Evolutionary conservation across 2,888 invertebrate species (phyloP).

Genomic region (Podabrus alpinus): DNA sequence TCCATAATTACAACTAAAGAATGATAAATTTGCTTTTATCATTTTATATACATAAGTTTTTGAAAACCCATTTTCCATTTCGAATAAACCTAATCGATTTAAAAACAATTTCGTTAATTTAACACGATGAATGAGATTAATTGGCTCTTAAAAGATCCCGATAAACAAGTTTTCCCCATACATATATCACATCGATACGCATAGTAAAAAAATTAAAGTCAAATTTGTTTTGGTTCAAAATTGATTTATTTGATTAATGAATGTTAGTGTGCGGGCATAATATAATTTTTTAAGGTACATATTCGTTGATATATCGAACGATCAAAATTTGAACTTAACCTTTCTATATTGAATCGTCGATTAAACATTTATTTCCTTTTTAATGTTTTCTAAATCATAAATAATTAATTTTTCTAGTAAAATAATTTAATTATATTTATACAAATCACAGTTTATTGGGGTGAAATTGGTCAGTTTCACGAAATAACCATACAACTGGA

Average conservation of each 20-base stretch:
- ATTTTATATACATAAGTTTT: neutral
- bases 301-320: neutral
- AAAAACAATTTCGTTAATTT: neutral
- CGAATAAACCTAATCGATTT: neutral
- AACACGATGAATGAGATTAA: neutral
- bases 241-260: neutral
- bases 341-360: neutral
- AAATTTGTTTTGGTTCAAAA: neutral
- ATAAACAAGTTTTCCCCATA: neutral
- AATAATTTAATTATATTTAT: neutral
- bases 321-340: neutral
- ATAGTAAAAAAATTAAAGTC: neutral
- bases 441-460: neutral
- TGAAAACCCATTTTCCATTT: neutral
- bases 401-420: neutral
- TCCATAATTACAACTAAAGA: neutral
- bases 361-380: neutral
- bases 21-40: neutral
- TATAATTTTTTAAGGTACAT: neutral
- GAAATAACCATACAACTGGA: too few relatives aligned
- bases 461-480: too few relatives aligned
- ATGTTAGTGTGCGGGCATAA: neutral
- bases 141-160: neutral
- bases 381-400: neutral
- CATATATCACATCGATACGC: neutral